Evolutionary conservation across 2,797 vertebrate species (phyloP), one percentile per base, ranked within the genome.

Genomic region (Bryconaethiops microstoma): DNA sequence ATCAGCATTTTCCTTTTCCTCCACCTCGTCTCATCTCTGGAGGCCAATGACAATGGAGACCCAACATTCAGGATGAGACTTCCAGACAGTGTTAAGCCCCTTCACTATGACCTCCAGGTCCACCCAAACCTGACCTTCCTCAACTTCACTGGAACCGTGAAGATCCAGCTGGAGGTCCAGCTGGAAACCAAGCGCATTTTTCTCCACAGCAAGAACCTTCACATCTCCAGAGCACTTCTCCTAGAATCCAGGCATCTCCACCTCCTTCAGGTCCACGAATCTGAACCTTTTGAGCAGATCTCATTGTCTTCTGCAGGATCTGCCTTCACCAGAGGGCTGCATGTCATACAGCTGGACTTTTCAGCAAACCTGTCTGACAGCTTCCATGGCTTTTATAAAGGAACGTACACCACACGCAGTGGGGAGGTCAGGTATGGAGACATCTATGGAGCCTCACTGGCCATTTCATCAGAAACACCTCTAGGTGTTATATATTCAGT

Each of bases 371-470:
- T 99, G 19, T 99, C 97, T 0, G 91, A 95, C 69, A 95, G 88
- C 83, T 96, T 92, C 81, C 94, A 92, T 0, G 96, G 97, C 8
- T 97, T 99, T 89, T 98, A 99, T 87, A 97, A 96, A 89, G 94
- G 97, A 90, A 95, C 90, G 82, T 97, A 98, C 88, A 94, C 91
- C 84, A 96, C 95, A 78, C 91, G 86, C 65, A 90, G 88, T 1
- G 96, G 96, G 23, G 94, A 96, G 69, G 84, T 92, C 80, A 93
- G 96, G 96, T 97, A 92, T 88, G 88, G 21, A 19, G 13, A 39
- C 16, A 23, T 35, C 35, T 35, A 35, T 35, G 35, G 35, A 35
- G 35, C 35, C 35, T 35, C 35, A 35, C 35, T 35, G 35, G 35
- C 12, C 19, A 21, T 12, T 25, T 40, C 29, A 35, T 35, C 14